A percentile compares a stretch with the other conserved stretches of the same genome.
These are phyloP conservation scores for Poeciliopsis prolifica DNA, from an alignment of 2,113 vertebrate genomes.

Conservation along the genomic window DNA sequence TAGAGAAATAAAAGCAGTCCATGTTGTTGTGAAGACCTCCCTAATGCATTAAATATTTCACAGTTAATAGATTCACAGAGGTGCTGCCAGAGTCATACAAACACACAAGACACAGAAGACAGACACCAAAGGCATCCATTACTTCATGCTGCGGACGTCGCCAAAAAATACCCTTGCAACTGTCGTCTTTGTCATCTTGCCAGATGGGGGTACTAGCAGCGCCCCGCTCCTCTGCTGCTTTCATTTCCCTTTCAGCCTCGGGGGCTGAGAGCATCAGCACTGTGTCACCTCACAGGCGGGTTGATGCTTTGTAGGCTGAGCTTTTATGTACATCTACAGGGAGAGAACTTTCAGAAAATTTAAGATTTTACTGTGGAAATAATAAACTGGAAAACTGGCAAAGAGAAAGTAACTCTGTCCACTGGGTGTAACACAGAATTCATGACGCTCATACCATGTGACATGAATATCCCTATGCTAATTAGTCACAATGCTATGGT, in stretches of 20 bases:
- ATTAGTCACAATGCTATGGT: not conserved
- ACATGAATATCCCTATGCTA: not conserved
- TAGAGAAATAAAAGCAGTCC: conserved; percentile 6
- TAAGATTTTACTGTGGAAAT: conserved; percentile 38
- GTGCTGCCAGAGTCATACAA: conserved; percentile 14
- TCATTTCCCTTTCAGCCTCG: conserved; percentile 6
- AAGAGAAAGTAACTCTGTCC: conserved; percentile 7
- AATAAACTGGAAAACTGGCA: conserved; percentile 23
- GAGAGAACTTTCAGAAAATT: conserved; percentile 39
- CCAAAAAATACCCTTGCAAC: conserved; percentile 2
- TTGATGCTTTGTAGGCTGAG: conserved; percentile 37
- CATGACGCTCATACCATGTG: not conserved
- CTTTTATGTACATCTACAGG: conserved; percentile 51
- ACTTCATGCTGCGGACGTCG: conserved; percentile 11
- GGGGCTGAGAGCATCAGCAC: conserved; percentile 7
- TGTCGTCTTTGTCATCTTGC: conserved; percentile 22
- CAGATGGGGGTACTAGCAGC: conserved; percentile 25
- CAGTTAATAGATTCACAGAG: conserved; percentile 1
- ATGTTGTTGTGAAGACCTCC: conserved; percentile 3
- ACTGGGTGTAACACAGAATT: conserved; percentile 1
- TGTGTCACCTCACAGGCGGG: conserved; percentile 43
- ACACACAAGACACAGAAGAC: not conserved
- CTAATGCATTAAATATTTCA: conserved; percentile 9
- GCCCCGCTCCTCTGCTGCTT: conserved; percentile 15
- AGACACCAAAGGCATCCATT: not conserved